Evolutionary conservation across 2,888 invertebrate genomes (phyloP).

Genomic region (Drosophila pegasa): DNA sequence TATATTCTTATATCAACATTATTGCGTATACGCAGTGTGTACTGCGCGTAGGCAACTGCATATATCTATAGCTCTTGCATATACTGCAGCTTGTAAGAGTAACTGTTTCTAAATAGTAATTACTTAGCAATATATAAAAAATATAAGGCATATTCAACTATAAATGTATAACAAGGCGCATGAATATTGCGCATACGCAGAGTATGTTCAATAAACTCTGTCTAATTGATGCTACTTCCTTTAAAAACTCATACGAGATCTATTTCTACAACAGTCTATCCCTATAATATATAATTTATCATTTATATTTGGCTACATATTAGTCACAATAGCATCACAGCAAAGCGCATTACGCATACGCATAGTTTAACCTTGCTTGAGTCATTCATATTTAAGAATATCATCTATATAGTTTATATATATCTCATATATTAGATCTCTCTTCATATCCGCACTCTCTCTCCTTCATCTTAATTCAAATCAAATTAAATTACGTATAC

Average conservation of each 20-base stretch:
- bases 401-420: not conserved
- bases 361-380: not conserved
- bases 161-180: not conserved
- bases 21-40: not conserved
- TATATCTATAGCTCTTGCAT: not conserved
- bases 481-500: not conserved
- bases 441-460: not conserved
- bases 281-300: not conserved
- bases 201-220: too few species aligned
- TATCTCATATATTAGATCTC: not conserved
- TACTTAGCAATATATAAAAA: not conserved
- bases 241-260: not conserved
- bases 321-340: too few species aligned
- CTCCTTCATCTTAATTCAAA: not conserved
- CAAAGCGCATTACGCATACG: not conserved
- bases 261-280: not conserved
- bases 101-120: too few species aligned
- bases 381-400: not conserved
- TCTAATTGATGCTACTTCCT: not conserved
- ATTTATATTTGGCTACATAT: too few species aligned
- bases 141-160: not conserved
- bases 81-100: not conserved
- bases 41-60: not conserved
- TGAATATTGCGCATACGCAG: not conserved
- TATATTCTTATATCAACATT: too few species aligned